Conservation (phyloP, 2,113 vertebrate species). For the Hylia prasina region DNA sequence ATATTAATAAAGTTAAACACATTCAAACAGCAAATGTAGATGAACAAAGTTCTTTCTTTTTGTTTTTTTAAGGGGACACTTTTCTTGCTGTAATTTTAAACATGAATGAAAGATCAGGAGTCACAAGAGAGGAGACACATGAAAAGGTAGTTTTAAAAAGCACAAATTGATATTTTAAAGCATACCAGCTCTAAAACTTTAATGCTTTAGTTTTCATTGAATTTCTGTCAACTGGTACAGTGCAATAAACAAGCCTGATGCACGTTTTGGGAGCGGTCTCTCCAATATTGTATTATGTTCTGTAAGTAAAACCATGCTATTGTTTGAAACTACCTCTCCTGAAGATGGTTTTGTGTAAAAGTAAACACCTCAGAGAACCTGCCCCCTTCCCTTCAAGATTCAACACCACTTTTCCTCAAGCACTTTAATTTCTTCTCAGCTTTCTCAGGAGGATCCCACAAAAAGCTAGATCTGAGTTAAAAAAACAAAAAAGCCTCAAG, state of each 20-base stretch:
- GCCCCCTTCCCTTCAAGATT: background rate
- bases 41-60: background rate
- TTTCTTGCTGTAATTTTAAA: background rate
- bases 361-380: background rate
- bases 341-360: background rate
- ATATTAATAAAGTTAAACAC: background rate
- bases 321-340: background rate
- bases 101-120: background rate
- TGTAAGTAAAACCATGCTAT: background rate
- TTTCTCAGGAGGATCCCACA: background rate
- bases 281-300: background rate
- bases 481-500: background rate
- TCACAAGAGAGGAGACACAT: background rate
- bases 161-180: background rate
- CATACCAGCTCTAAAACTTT: background rate
- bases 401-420: fast-evolving
- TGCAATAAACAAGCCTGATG: background rate
- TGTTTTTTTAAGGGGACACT: background rate
- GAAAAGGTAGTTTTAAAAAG: background rate
- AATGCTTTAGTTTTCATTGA: background rate
- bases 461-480: background rate
- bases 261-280: background rate
- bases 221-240: background rate
- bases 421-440: background rate
- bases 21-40: background rate